phyloP scores from a whole-genome alignment of 2,888 invertebrate species.

The Lumbricus terrestris region DNA sequence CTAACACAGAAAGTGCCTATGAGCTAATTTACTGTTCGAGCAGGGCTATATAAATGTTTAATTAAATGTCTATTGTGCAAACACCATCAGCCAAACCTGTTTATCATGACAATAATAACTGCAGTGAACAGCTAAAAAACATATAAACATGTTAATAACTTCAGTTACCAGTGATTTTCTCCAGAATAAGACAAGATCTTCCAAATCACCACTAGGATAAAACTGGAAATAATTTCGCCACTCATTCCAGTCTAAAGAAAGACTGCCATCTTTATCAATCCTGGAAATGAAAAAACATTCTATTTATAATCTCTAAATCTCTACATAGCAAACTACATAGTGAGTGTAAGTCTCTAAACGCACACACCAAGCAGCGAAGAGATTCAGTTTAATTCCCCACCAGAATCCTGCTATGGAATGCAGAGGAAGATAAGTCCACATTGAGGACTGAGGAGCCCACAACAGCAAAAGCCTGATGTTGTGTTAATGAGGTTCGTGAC shows the following conservation, averaged over 20 bases:
- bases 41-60: background rate
- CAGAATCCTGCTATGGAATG: no score
- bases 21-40: no score
- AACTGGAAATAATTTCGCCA: conserved; percentile 91
- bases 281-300: conserved; percentile 24
- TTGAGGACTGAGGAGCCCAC: no score
- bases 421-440: no score
- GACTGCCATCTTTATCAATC: conserved; percentile 37
- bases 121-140: background rate
- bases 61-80: background rate
- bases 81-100: background rate
- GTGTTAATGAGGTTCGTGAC: no score
- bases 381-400: no score
- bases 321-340: background rate
- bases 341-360: background rate
- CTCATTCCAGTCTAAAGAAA: conserved; percentile 62
- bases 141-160: background rate
- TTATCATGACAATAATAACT: background rate
- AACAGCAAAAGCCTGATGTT: no score
- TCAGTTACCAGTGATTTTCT: conserved; percentile 66
- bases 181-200: conserved; percentile 90
- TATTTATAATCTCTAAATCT: no score
- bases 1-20: no score
- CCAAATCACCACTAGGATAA: conserved; percentile 84
- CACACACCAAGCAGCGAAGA: background rate